Evolutionary conservation across 2,797 vertebrate genomes (phyloP).

Genomic region (Alcedo quadribrachys): DNA sequence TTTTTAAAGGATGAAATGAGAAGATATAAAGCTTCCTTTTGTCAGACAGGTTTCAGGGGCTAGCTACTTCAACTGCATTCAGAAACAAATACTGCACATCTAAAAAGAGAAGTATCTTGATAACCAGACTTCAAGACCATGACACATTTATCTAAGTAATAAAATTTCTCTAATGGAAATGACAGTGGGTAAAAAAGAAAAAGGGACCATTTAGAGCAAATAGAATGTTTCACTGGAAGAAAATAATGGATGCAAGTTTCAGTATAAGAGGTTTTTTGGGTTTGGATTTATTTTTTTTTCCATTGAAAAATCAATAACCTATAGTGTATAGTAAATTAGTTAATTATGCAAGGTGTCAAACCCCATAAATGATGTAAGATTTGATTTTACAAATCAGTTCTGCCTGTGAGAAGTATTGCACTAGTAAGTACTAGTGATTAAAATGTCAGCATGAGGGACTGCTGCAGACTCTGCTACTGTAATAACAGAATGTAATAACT

Average conservation of each 20-base stretch:
- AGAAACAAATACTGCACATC: neutral
- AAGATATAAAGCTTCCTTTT: conserved; percentile 10
- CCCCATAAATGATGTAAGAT: conserved; percentile 48
- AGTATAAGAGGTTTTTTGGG: neutral
- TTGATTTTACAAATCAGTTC: conserved; percentile 68
- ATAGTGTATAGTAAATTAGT: conserved; percentile 63
- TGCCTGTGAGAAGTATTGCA: conserved; percentile 60
- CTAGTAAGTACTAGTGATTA: conserved; percentile 63
- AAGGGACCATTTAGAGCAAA: neutral
- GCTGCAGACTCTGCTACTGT: conserved; percentile 14
- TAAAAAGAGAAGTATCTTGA: conserved; percentile 3
- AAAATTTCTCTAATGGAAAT: conserved; percentile 14
- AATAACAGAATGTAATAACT: conserved; percentile 56
- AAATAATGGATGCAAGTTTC: conserved; percentile 50
- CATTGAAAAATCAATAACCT: conserved; percentile 65
- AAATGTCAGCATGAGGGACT: conserved; percentile 72
- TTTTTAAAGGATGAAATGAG: conserved; percentile 23
- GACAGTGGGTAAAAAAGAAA: neutral
- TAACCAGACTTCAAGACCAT: neutral
- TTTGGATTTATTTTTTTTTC: neutral
- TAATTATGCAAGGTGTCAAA: conserved; percentile 69
- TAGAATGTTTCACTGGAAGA: conserved; percentile 34
- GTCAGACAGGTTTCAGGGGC: conserved; percentile 9
- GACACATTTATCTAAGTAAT: conserved; percentile 1
- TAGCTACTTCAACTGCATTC: conserved; percentile 18